Evolutionary conservation across 2,888 invertebrate species (phyloP).

Genomic region (Brachypalpus laphriformis): DNA sequence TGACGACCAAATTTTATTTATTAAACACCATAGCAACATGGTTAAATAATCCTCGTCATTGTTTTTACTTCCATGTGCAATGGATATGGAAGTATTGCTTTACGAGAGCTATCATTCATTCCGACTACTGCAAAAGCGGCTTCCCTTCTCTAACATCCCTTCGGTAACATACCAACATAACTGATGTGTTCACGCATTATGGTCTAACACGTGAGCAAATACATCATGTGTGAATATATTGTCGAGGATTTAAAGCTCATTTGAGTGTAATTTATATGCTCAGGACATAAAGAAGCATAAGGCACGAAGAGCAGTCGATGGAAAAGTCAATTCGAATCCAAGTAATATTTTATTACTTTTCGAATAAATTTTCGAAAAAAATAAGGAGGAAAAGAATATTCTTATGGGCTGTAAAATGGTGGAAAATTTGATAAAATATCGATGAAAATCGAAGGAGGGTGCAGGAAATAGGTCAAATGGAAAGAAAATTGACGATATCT

Average conservation of each 20-base stretch:
- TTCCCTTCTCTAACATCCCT: not conserved
- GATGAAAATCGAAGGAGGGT: not conserved
- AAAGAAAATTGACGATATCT: not conserved
- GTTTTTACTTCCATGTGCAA: not conserved
- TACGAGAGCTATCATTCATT: not conserved
- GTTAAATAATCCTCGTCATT: not conserved
- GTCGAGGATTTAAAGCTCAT: not conserved
- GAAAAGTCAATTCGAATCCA: not conserved
- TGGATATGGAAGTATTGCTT: no score
- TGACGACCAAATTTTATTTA: not conserved
- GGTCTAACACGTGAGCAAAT: not conserved
- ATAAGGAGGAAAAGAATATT: not conserved
- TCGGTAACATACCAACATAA: not conserved
- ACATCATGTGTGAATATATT: not conserved
- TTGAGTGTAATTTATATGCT: conserved; percentile 6
- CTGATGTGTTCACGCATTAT: not conserved
- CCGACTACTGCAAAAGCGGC: not conserved
- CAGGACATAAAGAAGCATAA: not conserved
- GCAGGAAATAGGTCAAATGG: not conserved
- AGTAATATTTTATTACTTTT: not conserved
- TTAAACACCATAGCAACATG: not conserved
- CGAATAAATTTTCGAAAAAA: not conserved
- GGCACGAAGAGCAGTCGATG: not conserved
- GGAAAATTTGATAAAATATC: not conserved
- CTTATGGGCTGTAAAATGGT: not conserved